phyloP scores from a whole-genome alignment of 1,140 invertebrate species.

The Neodiprion lecontei region DNA sequence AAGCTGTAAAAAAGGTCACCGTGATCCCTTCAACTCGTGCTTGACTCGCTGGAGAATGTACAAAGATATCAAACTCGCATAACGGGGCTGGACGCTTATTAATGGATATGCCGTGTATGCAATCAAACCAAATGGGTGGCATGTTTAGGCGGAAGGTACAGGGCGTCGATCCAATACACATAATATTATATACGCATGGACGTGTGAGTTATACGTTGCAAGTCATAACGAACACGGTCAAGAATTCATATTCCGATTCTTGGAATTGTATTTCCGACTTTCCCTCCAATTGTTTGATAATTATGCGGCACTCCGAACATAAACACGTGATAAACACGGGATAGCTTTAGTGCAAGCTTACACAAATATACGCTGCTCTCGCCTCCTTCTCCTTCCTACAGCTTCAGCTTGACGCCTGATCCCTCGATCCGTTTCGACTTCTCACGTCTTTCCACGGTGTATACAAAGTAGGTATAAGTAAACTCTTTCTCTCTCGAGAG shows the following conservation, averaged over 20 bases:
- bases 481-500: too few relatives aligned
- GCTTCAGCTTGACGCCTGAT: too few relatives aligned
- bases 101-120: too few relatives aligned
- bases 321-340: slow-evolving; percentile 10
- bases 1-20: too few relatives aligned
- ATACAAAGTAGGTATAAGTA: neutral
- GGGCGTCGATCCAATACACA: too few relatives aligned
- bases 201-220: neutral
- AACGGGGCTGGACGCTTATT: too few relatives aligned
- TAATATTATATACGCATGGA: neutral
- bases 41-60: too few relatives aligned
- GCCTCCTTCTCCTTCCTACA: neutral
- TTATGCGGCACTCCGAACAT: slow-evolving; percentile 8
- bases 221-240: slow-evolving; percentile 8
- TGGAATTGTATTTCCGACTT: slow-evolving; percentile 12
- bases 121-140: too few relatives aligned
- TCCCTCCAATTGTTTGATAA: slow-evolving; percentile 13
- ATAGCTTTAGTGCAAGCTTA: slow-evolving; percentile 4
- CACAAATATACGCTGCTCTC: slow-evolving; percentile 12
- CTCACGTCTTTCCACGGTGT: slow-evolving; percentile 3
- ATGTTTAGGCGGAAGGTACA: too few relatives aligned
- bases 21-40: too few relatives aligned
- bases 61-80: too few relatives aligned
- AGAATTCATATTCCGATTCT: slow-evolving; percentile 6
- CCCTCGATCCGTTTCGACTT: neutral